Evolutionary conservation across 2,888 invertebrate species (phyloP), one percentile per base, ranked within the genome.

Genomic region (Boloria euphrosyne): DNA sequence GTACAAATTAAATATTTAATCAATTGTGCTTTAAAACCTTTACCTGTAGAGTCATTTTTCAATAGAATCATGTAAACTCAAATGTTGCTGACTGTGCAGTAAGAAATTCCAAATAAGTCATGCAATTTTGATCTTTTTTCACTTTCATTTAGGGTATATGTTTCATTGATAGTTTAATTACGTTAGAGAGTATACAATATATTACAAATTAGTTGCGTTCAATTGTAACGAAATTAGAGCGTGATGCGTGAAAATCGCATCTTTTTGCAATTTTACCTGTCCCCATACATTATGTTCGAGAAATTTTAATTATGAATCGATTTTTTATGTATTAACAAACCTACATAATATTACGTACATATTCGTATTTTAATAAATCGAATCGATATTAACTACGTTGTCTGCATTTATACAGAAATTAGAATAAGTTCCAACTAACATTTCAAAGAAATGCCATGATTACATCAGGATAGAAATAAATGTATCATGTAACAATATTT

Each of bases 171-270:
- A 46, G 18, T 55, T 4, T 51, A 22, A 50, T 17, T 16, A 18
- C 31, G 43, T 57, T 38, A 52, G 16, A 47, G 57, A 22, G 55
- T 27, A 46, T 54, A 57, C 49, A 16, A 57, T 63, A 54, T 52
- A 58, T 65, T 46, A 52, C 38, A 54, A 52, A 57, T 66, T 58
- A 38, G 57, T 57, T 63, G 49, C 50, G 55, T 59, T 13, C 55
- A 49, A 61, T 69, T 62, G 51, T 65, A 65, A 62, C 49, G 66
- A 57, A 55, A 62, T 70, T 67, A 60, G 59, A 68, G 46, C 61
- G 53, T 63, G 70, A 66, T 61, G 67, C 60, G 65, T 66, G 49
- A 58, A 63, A 55, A 68, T 63, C 52, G 53, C 62, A 55, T 47
- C 18, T 59, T 65, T 60, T 62, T 18, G 59, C 62, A 54, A 53